Base-by-base conservation (phyloP, 2,113 vertebrate genomes). In the Neodontobutis hainanensis region DNA sequence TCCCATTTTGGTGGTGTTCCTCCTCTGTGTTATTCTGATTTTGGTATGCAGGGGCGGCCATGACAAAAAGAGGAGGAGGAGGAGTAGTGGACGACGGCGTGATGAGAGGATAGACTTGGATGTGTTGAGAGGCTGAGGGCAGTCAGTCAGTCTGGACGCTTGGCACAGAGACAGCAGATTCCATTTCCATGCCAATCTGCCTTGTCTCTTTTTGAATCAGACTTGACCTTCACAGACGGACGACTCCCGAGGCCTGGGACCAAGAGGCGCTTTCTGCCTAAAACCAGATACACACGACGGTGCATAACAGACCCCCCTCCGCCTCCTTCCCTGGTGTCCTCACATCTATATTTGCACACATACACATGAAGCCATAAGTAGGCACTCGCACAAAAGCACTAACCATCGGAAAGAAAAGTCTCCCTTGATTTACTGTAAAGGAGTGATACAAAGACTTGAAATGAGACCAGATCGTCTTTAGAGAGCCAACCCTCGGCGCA, bases 101-200 rank as follows among this genome's bases (percentile, higher is more conserved):
- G 85, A 87, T 88, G 85, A 87, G 85, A 82, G 73, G 87, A 84
- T 68, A 82, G 84, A 83, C 82, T 85, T 46, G 82, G 86, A 88
- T 78, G 87, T 81, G 88, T 87, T 85, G 90, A 91, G 90, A 88
- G 87, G 81, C 82, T 84, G 84, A 88, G 88, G 84, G 78, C 86
- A 84, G 84, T 80, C 86, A 87, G 89, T 87, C 89, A 81, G 85
- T 88, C 85, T 90, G 87, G 85, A 85, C 77, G 78, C 81, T 90
- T 91, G 90, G 90, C 90, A 87, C 80, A 10, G 76, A 86, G 84
- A 91, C 90, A 89, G 88, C 82, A 60, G 88, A 91, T 91, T 91
- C 88, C 90, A 90, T 91, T 90, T 91, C 85, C 83, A 87, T 91
- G 90, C 90, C 90, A 91, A 90, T 91, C 90, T 86, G 88, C 84